phyloP scores from a whole-genome alignment of 2,888 invertebrate genomes.

The Drosophila yooni region DNA sequence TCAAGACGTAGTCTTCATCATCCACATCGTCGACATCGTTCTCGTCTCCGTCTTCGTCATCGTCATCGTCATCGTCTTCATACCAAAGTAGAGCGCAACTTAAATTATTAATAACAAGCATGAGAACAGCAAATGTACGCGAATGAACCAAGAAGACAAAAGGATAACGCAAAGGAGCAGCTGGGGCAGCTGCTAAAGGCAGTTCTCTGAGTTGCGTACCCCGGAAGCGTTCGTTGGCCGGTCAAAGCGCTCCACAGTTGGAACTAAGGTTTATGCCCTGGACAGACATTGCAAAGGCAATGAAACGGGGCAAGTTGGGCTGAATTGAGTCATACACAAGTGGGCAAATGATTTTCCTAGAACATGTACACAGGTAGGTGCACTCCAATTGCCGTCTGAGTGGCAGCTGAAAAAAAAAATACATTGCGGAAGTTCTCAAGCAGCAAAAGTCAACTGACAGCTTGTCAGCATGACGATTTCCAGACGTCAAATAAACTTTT shows the following conservation, averaged over 20 bases:
- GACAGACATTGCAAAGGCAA: conserved; percentile 40
- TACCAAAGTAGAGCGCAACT: conserved; percentile 68
- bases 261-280: conserved; percentile 62
- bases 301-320: neutral
- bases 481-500: neutral
- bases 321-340: conserved; percentile 12
- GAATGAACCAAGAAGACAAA: conserved; percentile 58
- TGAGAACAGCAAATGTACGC: conserved; percentile 77
- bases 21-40: conserved; percentile 13
- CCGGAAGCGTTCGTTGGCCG: conserved; percentile 51
- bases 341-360: conserved; percentile 5
- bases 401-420: neutral
- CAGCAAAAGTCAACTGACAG: conserved; percentile 1
- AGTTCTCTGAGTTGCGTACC: conserved; percentile 27
- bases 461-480: conserved; percentile 14
- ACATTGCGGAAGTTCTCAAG: conserved; percentile 30
- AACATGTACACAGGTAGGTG: conserved; percentile 11
- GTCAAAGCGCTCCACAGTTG: conserved; percentile 56
- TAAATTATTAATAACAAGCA: conserved; percentile 80
- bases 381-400: conserved; percentile 18
- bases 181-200: conserved; percentile 39
- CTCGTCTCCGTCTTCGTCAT: conserved; percentile 28
- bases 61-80: conserved; percentile 46
- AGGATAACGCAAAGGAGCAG: conserved; percentile 47
- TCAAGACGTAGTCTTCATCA: conserved; percentile 20